Conservation (phyloP, 2,797 vertebrate species). For the Argyrosomus regius region DNA sequence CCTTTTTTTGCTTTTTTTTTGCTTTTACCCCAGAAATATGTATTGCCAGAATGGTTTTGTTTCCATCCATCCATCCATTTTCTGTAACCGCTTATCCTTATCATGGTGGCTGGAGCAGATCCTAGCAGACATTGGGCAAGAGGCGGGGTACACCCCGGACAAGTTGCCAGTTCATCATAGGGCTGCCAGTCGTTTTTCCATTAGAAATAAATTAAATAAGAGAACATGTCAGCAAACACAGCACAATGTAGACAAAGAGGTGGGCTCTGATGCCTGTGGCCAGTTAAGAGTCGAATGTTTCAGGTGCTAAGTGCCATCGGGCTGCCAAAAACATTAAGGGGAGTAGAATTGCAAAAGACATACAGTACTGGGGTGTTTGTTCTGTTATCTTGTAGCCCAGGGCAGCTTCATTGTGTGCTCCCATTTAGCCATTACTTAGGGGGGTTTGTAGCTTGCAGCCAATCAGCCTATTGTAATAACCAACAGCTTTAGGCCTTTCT, state of each 20-base stretch:
- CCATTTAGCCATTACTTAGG: slow-evolving; percentile 79
- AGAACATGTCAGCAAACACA: slow-evolving; percentile 14
- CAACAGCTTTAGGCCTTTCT: slow-evolving; percentile 81
- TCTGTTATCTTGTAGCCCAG: slow-evolving; percentile 74
- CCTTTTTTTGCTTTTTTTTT: too few species aligned
- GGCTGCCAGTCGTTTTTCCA: background rate
- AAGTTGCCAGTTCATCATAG: background rate
- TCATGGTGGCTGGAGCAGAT: too few species aligned
- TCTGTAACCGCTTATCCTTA: too few species aligned
- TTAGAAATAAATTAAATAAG: background rate
- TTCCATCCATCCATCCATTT: too few species aligned
- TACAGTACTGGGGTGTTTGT: slow-evolving; percentile 67
- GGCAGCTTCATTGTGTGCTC: slow-evolving; percentile 74
- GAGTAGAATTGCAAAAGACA: slow-evolving; percentile 56
- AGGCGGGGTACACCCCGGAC: too few species aligned
- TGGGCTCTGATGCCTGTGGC: slow-evolving; percentile 2
- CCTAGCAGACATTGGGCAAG: too few species aligned
- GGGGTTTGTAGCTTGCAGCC: slow-evolving; percentile 79
- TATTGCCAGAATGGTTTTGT: too few species aligned
- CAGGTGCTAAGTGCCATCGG: slow-evolving; percentile 47
- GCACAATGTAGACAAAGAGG: slow-evolving; percentile 1
- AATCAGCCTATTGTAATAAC: slow-evolving; percentile 79
- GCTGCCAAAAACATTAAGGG: slow-evolving; percentile 49
- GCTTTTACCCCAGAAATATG: too few species aligned
- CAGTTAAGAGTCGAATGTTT: slow-evolving; percentile 38